These are phyloP conservation scores for Oscheius sp. DNA, from an alignment of 2,888 invertebrate species.

Conservation along the genomic window DNA sequence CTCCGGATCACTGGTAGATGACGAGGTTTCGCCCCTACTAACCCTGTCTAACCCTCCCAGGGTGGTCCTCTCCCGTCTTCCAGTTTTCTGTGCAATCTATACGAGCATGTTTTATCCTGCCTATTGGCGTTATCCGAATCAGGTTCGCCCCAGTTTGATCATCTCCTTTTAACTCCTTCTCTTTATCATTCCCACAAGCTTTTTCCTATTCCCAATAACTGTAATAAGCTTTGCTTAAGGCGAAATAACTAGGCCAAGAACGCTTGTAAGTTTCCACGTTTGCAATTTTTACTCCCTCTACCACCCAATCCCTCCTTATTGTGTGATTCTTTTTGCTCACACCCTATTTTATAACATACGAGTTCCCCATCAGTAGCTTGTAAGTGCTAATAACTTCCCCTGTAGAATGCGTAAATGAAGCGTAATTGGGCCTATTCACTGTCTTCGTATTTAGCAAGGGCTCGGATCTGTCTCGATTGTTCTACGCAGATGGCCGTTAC, in stretches of 20 bases:
- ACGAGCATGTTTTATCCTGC: neutral
- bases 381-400: conserved; percentile 22
- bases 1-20: conserved; percentile 44
- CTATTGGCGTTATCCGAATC: neutral
- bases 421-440: neutral
- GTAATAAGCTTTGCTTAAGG: neutral
- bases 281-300: conserved; percentile 5
- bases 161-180: neutral
- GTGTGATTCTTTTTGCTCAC: neutral
- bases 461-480: too few species aligned
- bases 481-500: too few species aligned
- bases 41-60: neutral
- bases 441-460: too few species aligned
- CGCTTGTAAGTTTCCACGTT: neutral
- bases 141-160: neutral
- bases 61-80: neutral
- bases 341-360: conserved; percentile 18
- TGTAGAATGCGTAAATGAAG: conserved; percentile 10
- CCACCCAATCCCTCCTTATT: conserved; percentile 1
- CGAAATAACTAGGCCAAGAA: too few species aligned
- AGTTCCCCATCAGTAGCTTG: conserved; percentile 1
- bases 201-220: conserved; percentile 3
- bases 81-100: neutral
- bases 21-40: neutral
- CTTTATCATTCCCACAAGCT: neutral